phyloP scores from a whole-genome alignment of 2,797 vertebrate genomes.

The Xyrichtys novacula region DNA sequence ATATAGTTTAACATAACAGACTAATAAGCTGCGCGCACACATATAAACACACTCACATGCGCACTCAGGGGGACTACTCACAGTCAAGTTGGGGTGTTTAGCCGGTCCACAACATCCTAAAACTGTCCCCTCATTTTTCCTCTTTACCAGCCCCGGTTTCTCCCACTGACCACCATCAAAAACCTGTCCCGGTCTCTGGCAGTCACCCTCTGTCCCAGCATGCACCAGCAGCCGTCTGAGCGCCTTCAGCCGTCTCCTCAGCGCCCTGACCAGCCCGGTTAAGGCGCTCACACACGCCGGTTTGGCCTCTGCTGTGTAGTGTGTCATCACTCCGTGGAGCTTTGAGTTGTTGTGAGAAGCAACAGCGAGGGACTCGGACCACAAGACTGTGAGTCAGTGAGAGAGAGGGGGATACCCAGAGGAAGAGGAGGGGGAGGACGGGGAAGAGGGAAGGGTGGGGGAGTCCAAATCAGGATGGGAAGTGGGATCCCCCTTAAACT shows the following conservation, averaged over 20 bases:
- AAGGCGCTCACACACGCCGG: conserved; percentile 29
- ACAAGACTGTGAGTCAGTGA: conserved; percentile 26
- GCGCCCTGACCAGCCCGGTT: conserved; percentile 42
- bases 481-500: conserved; percentile 45
- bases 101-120: conserved; percentile 40
- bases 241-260: conserved; percentile 76
- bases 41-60: too few relatives aligned
- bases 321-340: conserved; percentile 47
- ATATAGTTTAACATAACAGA: too few relatives aligned
- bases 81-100: conserved; percentile 22
- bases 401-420: conserved; percentile 64
- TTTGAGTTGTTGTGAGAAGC: conserved; percentile 8
- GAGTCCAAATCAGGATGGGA: conserved; percentile 51
- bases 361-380: background rate
- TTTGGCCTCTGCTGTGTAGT: conserved; percentile 35
- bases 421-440: conserved; percentile 18
- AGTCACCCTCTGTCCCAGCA: background rate
- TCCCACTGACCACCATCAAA: background rate
- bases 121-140: background rate
- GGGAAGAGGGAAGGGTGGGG: conserved; percentile 4
- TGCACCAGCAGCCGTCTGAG: conserved; percentile 62
- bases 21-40: background rate
- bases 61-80: conserved; percentile 69
- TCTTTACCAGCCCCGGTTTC: background rate
- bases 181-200: background rate